These are phyloP conservation scores for Cerastis rubricosa DNA, from an alignment of 2,888 invertebrate species.

Conservation along the genomic window DNA sequence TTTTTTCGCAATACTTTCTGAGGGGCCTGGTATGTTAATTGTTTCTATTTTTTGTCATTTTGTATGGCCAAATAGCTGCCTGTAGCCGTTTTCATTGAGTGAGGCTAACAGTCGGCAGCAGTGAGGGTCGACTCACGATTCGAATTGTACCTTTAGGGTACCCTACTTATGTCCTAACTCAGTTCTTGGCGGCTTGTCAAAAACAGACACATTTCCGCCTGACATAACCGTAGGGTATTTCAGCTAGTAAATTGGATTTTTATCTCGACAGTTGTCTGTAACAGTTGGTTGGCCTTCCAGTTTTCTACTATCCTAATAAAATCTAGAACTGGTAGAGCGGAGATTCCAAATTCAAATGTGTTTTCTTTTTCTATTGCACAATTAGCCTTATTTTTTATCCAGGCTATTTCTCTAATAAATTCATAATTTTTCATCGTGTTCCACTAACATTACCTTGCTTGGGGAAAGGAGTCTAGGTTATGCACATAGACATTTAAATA, in stretches of 20 bases:
- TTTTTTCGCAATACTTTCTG: no score
- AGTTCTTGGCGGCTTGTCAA: conserved; percentile 5
- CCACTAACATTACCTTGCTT: neutral
- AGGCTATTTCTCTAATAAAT: neutral
- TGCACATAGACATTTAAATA: neutral
- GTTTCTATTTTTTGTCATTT: no score
- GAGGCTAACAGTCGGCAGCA: neutral
- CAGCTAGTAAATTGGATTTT: conserved; percentile 34
- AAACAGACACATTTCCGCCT: conserved; percentile 1
- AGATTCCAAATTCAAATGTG: neutral
- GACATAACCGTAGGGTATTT: conserved; percentile 12
- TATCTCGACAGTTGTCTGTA: conserved; percentile 26
- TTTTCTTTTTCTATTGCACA: neutral
- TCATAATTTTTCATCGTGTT: neutral
- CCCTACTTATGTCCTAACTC: neutral
- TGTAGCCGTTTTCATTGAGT: neutral
- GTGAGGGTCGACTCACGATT: neutral
- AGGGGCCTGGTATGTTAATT: no score
- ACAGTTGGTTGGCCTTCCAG: neutral
- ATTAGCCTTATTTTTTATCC: neutral
- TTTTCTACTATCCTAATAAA: conserved; percentile 29
- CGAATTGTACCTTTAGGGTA: neutral
- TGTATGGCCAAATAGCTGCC: neutral
- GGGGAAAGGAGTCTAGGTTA: neutral
- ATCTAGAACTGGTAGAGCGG: conserved; percentile 13